Evolutionary conservation across 2,797 vertebrate genomes (phyloP).

Genomic region (Orestias chungarensis): DNA sequence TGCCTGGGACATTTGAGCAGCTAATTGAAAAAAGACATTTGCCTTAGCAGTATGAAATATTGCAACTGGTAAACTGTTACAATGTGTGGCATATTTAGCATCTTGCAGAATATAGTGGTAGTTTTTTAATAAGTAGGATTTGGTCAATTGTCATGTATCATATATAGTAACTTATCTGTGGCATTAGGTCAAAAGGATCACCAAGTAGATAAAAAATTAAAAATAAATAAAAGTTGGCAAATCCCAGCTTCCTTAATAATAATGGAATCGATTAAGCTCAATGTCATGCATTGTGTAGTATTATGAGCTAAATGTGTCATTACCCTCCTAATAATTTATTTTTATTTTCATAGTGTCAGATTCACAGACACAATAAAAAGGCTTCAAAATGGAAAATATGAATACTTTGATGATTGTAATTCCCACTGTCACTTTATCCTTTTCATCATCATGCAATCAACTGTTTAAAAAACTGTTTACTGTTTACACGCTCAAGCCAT

Average conservation of each 20-base stretch:
- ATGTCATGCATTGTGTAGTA: neutral
- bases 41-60: no score
- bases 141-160: neutral
- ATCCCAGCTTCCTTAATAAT: neutral
- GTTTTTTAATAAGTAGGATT: neutral
- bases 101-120: neutral
- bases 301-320: slow-evolving; percentile 1
- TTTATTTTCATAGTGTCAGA: neutral
- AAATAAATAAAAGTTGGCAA: neutral
- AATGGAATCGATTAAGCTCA: neutral
- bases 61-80: no score
- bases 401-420: slow-evolving; percentile 4
- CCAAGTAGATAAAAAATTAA: no score
- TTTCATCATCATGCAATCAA: slow-evolving; percentile 30
- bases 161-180: no score
- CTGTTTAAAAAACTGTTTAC: slow-evolving; percentile 10
- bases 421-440: slow-evolving; percentile 10
- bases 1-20: neutral
- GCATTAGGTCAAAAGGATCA: no score
- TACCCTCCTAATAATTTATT: neutral
- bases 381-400: slow-evolving; percentile 8
- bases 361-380: neutral
- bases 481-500: slow-evolving; percentile 3
- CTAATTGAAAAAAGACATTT: neutral
- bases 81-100: no score